Percentiles rank a stretch among this genome's conserved stretches.
phyloP scores from a whole-genome alignment of 2,113 vertebrate genomes.

The Chamaea fasciata region DNA sequence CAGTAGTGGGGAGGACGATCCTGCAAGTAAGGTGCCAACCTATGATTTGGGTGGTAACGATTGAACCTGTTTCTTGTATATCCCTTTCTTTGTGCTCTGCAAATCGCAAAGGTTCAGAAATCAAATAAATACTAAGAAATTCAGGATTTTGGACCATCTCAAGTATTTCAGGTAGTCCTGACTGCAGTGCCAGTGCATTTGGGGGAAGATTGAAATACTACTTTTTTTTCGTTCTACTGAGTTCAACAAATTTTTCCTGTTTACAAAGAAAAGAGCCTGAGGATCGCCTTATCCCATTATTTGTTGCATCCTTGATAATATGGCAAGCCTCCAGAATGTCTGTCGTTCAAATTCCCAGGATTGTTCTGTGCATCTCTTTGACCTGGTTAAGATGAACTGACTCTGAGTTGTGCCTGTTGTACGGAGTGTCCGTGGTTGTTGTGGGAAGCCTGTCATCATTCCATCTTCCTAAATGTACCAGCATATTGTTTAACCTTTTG shows the following conservation, averaged over 20 bases:
- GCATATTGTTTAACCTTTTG: neutral
- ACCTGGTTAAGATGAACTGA: neutral
- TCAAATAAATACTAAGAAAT: neutral
- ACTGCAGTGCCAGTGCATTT: neutral
- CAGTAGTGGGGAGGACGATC: neutral
- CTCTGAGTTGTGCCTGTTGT: slow-evolving; percentile 15
- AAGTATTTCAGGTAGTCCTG: neutral
- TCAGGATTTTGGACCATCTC: neutral
- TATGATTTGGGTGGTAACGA: neutral
- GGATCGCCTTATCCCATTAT: neutral
- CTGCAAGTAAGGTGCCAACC: neutral
- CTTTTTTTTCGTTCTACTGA: neutral
- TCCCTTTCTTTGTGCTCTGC: neutral
- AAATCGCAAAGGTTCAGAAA: neutral
- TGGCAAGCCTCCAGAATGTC: neutral
- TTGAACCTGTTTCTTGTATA: neutral
- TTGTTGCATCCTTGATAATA: slow-evolving; percentile 23
- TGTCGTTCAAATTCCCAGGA: neutral
- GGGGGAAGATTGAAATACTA: neutral
- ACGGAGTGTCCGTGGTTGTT: neutral
- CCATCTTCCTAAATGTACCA: neutral
- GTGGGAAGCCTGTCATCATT: neutral
- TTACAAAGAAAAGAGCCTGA: neutral
- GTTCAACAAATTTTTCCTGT: slow-evolving; percentile 12
- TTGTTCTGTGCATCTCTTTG: slow-evolving; percentile 21